A percentile compares a stretch with the other conserved stretches of the same genome.
phyloP scores from a whole-genome alignment of 2,888 invertebrate genomes.

The Drosophila robusta region DNA sequence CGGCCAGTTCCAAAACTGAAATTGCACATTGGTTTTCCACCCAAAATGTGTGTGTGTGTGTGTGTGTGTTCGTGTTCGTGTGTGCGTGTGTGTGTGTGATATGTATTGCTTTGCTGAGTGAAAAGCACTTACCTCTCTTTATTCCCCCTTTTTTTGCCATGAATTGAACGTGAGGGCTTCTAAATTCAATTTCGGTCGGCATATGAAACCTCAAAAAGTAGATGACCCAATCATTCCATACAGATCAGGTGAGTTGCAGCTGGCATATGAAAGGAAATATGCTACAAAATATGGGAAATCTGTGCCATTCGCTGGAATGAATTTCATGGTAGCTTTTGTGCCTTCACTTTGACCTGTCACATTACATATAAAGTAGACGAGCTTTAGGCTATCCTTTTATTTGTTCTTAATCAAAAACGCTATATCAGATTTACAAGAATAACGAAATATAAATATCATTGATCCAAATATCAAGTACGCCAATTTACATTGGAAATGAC shows the following conservation, averaged over 20 bases:
- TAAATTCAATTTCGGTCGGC: slow-evolving; percentile 51
- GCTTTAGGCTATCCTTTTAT: neutral
- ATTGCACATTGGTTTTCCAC: slow-evolving; percentile 62
- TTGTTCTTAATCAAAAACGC: no score
- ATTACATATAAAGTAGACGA: neutral
- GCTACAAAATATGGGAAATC: neutral
- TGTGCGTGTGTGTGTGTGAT: slow-evolving; percentile 8
- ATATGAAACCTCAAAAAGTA: slow-evolving; percentile 31
- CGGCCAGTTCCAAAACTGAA: slow-evolving; percentile 62
- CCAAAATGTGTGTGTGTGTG: slow-evolving; percentile 3
- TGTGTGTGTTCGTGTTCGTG: slow-evolving; percentile 3
- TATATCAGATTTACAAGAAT: no score
- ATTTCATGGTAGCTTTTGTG: neutral
- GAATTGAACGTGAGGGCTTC: slow-evolving; percentile 47
- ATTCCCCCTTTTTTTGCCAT: slow-evolving; percentile 34
- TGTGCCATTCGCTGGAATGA: neutral
- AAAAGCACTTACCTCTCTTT: slow-evolving; percentile 64
- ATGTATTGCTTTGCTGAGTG: slow-evolving; percentile 42
- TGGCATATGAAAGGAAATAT: slow-evolving; percentile 1
- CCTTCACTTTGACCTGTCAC: neutral
- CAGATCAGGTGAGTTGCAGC: slow-evolving; percentile 16
- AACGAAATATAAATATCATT: no score
- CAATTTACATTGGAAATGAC: no score
- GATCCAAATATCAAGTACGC: no score
- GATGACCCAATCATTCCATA: slow-evolving; percentile 17